These are phyloP conservation scores for Diadumene lineata DNA, from an alignment of 92 coral and sea anemone species.

Conservation along the genomic window DNA sequence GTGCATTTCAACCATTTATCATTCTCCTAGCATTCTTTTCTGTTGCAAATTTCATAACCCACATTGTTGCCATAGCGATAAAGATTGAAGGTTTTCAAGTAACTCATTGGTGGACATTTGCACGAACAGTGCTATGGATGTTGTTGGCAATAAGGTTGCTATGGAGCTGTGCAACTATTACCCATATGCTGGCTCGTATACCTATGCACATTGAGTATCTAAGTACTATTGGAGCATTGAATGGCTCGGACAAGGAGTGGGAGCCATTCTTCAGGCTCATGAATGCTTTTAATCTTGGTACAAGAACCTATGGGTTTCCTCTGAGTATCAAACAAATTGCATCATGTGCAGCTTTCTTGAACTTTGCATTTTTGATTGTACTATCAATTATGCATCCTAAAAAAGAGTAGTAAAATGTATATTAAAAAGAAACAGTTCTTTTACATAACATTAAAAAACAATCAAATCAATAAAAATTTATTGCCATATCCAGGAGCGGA, in stretches of 20 bases:
- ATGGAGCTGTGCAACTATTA: conserved; percentile 78
- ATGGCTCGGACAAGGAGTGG: conserved; percentile 76
- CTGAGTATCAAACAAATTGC: conserved; percentile 84
- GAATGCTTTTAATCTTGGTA: conserved; percentile 71
- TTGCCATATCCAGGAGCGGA: too few species aligned
- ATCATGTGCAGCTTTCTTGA: conserved; percentile 75
- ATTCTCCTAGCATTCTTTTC: conserved; percentile 74
- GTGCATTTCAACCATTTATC: conserved; percentile 79
- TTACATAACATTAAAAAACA: too few species aligned
- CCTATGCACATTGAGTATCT: conserved; percentile 76
- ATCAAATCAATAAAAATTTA: too few species aligned
- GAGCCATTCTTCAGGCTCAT: conserved; percentile 73
- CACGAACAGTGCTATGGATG: conserved; percentile 82
- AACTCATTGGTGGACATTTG: conserved; percentile 88
- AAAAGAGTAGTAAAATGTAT: neutral
- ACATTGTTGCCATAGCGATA: conserved; percentile 75
- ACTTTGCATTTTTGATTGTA: conserved; percentile 79
- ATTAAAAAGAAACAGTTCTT: too few species aligned
- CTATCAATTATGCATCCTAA: conserved; percentile 74
- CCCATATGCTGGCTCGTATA: conserved; percentile 64
- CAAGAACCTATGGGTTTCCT: conserved; percentile 86
- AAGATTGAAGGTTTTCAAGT: conserved; percentile 43
- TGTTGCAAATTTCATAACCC: conserved; percentile 82
- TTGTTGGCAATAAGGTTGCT: conserved; percentile 78
- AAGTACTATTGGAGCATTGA: conserved; percentile 65